Evolutionary conservation across 2,113 vertebrate genomes (phyloP).

Genomic region (Prionailurus viverrinus): DNA sequence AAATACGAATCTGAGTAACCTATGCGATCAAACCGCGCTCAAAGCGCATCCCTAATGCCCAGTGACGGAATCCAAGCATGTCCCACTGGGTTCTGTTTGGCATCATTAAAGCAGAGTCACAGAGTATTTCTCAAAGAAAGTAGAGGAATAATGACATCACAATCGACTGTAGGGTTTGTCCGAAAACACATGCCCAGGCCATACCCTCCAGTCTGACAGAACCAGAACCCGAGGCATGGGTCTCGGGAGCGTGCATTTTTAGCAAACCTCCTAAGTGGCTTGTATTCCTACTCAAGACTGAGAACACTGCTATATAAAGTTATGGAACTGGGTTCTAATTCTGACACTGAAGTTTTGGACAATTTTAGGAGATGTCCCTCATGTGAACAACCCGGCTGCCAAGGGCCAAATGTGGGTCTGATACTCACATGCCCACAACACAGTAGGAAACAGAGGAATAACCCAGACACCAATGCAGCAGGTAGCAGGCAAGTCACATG

Average conservation of each 20-base stretch:
- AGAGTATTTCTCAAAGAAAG: not conserved
- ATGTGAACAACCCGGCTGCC: too few species aligned
- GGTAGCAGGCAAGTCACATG: rapidly evolving
- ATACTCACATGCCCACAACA: too few species aligned
- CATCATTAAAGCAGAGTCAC: not conserved
- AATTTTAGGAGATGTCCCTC: not conserved
- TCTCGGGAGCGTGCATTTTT: not conserved
- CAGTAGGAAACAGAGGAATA: not conserved
- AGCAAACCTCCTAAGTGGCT: not conserved
- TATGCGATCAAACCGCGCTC: not conserved
- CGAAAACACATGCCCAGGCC: not conserved
- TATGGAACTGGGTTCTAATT: not conserved
- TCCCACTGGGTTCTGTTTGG: not conserved
- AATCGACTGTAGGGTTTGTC: not conserved
- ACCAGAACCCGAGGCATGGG: not conserved
- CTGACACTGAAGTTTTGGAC: not conserved
- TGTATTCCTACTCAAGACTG: not conserved
- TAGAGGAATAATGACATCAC: not conserved
- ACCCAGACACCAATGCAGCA: not conserved
- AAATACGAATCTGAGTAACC: not conserved
- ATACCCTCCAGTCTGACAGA: rapidly evolving
- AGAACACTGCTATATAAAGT: not conserved
- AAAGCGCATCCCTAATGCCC: not conserved
- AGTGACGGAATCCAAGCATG: not conserved
- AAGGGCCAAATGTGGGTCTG: not conserved